Conservation (phyloP, 2,888 invertebrate species). For the Chaetogeoica ovagalla region DNA sequence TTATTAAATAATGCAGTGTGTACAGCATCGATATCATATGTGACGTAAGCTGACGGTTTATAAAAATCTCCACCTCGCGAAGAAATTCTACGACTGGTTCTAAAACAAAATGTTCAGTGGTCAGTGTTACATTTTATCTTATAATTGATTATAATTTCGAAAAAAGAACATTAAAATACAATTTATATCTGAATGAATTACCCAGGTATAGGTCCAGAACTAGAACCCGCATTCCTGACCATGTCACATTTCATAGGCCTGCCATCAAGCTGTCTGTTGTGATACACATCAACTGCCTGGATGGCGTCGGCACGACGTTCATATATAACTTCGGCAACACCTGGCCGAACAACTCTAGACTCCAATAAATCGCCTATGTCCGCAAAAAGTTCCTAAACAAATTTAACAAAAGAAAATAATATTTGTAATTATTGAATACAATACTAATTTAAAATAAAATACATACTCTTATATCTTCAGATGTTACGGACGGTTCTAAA, state of each 20-base stretch:
- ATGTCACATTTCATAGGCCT: slow-evolving; percentile 90
- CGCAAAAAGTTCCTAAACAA: slow-evolving; percentile 82
- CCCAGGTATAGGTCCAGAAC: slow-evolving; percentile 20
- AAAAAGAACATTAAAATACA: too few relatives aligned
- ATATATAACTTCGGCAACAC: slow-evolving; percentile 90
- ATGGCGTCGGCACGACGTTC: slow-evolving; percentile 82
- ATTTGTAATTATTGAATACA: not conserved
- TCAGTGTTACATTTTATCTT: not conserved
- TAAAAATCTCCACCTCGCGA: slow-evolving; percentile 33
- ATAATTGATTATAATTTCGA: not conserved
- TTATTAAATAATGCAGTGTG: slow-evolving; percentile 69
- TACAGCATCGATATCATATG: slow-evolving; percentile 69
- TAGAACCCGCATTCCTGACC: slow-evolving; percentile 63
- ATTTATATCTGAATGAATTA: slow-evolving; percentile 12
- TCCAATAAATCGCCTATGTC: slow-evolving; percentile 85
- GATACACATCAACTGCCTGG: slow-evolving; percentile 88
- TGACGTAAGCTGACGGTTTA: slow-evolving; percentile 59
- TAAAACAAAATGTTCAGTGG: slow-evolving; percentile 9
- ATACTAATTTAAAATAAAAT: not conserved
- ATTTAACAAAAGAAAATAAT: not conserved
- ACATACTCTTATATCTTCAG: slow-evolving; percentile 82
- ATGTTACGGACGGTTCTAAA: slow-evolving; percentile 81
- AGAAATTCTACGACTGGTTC: slow-evolving; percentile 43
- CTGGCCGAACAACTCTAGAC: slow-evolving; percentile 81
- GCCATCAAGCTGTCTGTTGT: slow-evolving; percentile 89